Base-by-base conservation (phyloP, 2,888 invertebrate genomes). In the Melinopterus prodromus region DNA sequence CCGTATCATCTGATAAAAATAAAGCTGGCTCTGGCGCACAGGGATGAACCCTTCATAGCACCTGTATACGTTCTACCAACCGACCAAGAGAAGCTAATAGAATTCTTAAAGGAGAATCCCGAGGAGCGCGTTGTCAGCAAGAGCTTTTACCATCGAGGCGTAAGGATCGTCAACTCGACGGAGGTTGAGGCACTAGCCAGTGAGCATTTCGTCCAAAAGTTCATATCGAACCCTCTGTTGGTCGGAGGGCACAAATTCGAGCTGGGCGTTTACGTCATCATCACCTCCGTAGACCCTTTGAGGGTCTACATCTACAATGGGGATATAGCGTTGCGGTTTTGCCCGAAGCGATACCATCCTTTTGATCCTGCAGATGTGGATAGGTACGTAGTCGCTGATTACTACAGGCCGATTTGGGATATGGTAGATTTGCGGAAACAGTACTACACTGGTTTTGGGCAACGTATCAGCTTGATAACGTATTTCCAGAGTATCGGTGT, bases 241-340 rank as follows among this genome's bases (percentile, higher is more conserved):
- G 71, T 71, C 14, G 15, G 2, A 6, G 71, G 71, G 71, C 26
- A 71, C 6, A 71, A 71, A 71, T 71, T 71, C 14, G 71, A 71
- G 4, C 15, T 71, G 9, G 71, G 71, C 7, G 5, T 71, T 1
- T 71, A 71, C 26, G 26, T n/a, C 7, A n/a, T 71, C 14, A 9
- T 71, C 26, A 71, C 71, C 7, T 71, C 71, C 6, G 4, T 26
- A 6, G 26, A 26, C 15, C 71, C 71, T 71, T 71, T 71, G n/a
- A 7, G 71, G 5, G 71, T 71, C 14, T 71, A 71, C 26, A 71
- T 71, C 26, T 71, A 71, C 26, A 71, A 71, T 5, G 71, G 71
- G 1, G 71, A 71, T 71, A 26, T 71, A 16, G 1, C 71, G 6
- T n/a, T 71, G 71, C 2, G 71, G 71, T 71, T 71, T 71, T 71